Conservation (phyloP, 2,797 vertebrate species). For the Sciaenops ocellatus region DNA sequence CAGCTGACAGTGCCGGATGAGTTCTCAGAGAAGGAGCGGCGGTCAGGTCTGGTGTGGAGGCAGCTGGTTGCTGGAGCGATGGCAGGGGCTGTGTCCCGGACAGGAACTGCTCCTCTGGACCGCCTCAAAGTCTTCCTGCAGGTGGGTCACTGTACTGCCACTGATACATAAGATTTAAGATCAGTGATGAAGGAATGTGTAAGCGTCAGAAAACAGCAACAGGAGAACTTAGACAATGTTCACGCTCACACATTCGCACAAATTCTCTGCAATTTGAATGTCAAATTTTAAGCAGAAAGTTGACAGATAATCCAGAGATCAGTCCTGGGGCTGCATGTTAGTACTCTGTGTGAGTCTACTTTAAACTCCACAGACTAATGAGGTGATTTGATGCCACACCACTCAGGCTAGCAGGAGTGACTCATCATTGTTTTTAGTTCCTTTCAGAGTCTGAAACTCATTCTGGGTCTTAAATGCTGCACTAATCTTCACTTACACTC, state of each 20-base stretch:
- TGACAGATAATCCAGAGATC: neutral
- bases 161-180: neutral
- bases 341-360: neutral
- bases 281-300: neutral
- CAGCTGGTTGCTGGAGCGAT: constrained; percentile 93
- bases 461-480: neutral
- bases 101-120: constrained; percentile 94
- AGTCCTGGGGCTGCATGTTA: neutral
- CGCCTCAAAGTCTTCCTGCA: constrained; percentile 96
- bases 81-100: constrained; percentile 94
- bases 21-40: constrained; percentile 92
- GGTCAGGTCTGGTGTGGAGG: constrained; percentile 92
- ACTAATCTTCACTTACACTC: constrained; percentile 12
- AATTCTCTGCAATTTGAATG: neutral
- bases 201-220: neutral
- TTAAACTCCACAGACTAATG: neutral
- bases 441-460: neutral
- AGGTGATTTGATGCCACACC: neutral
- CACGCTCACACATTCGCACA: too few relatives aligned
- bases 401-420: neutral
- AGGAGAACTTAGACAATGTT: neutral
- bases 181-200: neutral
- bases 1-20: constrained; percentile 94
- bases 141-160: constrained; percentile 69
- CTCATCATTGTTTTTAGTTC: neutral